Conservation (phyloP, 2,113 vertebrate genomes). For the Poecilia latipinna region DNA sequence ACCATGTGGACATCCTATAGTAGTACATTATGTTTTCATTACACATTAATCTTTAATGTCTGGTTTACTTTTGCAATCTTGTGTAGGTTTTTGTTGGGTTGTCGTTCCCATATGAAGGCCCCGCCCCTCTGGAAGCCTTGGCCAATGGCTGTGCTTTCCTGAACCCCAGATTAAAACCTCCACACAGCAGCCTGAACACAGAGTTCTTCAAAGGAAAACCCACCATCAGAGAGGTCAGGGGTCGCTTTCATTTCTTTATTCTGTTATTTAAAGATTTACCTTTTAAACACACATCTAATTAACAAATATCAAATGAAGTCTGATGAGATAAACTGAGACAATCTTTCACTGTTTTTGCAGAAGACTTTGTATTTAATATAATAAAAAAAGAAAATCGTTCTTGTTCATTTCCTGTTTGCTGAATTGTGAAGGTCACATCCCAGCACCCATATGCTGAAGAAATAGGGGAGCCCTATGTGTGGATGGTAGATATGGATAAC, state of each 20-base stretch:
- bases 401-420: not conserved
- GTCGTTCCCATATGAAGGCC: constrained; percentile 91
- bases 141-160: constrained; percentile 91
- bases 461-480: constrained; percentile 91
- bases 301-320: not conserved
- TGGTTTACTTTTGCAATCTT: not conserved
- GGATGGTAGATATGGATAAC: constrained; percentile 89
- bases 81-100: constrained; percentile 84
- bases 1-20: constrained; percentile 32
- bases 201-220: constrained; percentile 93
- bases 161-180: constrained; percentile 88
- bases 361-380: not conserved
- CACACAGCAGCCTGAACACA: constrained; percentile 92
- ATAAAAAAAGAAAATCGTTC: not conserved
- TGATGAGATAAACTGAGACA: too few species aligned
- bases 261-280: not conserved
- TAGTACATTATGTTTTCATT: constrained; percentile 23
- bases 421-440: constrained; percentile 84
- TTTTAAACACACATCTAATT: not conserved
- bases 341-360: too few species aligned
- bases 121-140: constrained; percentile 90
- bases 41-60: not conserved
- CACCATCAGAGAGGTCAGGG: constrained; percentile 86
- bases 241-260: not conserved
- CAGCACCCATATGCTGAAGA: constrained; percentile 93